A percentile compares a stretch with the other conserved stretches of the same genome.
phyloP scores from a whole-genome alignment of 2,797 vertebrate species.

The Chromis chromis region DNA sequence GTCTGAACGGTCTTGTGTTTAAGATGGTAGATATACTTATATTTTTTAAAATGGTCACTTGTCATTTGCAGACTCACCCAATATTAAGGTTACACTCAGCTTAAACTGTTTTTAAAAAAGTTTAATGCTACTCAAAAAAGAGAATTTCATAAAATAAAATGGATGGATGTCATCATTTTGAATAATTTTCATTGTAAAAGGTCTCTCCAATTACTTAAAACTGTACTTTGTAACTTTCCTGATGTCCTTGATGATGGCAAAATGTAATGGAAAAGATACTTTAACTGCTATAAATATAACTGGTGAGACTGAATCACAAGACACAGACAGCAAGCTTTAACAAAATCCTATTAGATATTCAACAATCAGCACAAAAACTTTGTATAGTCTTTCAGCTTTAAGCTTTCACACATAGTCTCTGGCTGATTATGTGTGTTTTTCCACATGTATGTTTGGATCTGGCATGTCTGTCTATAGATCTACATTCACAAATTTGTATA shows the following conservation, averaged over 20 bases:
- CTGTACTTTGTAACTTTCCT: neutral
- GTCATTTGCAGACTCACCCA: no score
- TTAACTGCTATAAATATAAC: neutral
- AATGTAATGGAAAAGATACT: neutral
- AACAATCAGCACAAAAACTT: neutral
- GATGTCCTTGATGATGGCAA: neutral
- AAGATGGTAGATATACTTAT: no score
- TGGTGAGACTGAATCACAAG: neutral
- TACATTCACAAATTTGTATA: neutral
- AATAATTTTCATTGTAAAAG: no score
- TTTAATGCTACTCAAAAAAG: neutral
- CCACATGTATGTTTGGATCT: neutral
- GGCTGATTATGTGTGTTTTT: neutral
- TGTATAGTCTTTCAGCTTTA: neutral
- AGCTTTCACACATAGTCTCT: no score
- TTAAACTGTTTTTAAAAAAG: no score
- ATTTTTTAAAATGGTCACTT: slow-evolving; percentile 1
- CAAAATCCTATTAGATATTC: neutral
- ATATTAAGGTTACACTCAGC: no score
- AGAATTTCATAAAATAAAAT: neutral
- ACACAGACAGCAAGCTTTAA: neutral
- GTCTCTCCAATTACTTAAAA: neutral
- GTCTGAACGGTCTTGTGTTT: neutral
- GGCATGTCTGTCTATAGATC: neutral
- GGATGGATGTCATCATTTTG: neutral